phyloP scores from a whole-genome alignment of 2,113 vertebrate genomes.

The Rhagologus leucostigma region DNA sequence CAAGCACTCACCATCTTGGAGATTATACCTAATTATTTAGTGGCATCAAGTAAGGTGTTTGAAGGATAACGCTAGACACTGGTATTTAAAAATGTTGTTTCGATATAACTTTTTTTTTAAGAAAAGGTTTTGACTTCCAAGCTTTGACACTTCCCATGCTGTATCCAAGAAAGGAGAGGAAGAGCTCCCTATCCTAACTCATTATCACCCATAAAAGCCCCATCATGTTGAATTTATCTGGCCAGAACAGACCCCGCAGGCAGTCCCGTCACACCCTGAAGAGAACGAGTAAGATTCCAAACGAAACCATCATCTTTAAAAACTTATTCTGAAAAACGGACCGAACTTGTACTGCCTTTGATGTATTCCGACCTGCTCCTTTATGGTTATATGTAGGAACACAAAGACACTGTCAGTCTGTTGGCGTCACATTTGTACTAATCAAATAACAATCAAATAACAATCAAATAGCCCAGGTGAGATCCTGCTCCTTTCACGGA shows the following conservation, averaged over 20 bases:
- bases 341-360: neutral
- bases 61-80: rapidly evolving
- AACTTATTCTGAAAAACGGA: neutral
- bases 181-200: neutral
- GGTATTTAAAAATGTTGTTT: neutral
- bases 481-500: neutral
- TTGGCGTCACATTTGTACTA: neutral
- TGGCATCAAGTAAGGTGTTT: neutral
- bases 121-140: neutral
- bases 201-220: neutral
- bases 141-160: neutral
- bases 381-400: rapidly evolving
- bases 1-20: neutral
- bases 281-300: rapidly evolving
- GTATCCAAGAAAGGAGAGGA: neutral
- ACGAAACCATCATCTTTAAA: neutral
- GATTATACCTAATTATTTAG: neutral
- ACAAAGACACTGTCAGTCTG: too few relatives aligned
- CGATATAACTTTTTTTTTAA: neutral
- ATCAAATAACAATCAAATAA: neutral
- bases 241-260: rapidly evolving
- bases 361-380: neutral
- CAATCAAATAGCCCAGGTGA: neutral
- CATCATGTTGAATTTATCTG: neutral
- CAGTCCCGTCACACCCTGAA: neutral